A percentile compares a stretch with the other conserved stretches of the same genome.
These are phyloP conservation scores for Epinotia ramella DNA, from an alignment of 2,888 invertebrate species.

Conservation along the genomic window DNA sequence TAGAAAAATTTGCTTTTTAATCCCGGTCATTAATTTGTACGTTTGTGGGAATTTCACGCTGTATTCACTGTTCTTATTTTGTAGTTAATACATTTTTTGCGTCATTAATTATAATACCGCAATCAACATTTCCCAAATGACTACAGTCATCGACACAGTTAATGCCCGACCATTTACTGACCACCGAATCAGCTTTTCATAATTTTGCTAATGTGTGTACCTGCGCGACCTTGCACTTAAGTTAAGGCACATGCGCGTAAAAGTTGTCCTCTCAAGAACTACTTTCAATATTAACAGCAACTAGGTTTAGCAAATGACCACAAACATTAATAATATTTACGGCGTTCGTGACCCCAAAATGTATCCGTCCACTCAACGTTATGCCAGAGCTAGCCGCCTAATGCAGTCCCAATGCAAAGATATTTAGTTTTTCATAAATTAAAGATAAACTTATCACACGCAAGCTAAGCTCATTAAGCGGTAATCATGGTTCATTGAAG, in stretches of 20 bases:
- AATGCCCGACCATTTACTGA: background rate
- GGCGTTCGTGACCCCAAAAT: conserved; percentile 2
- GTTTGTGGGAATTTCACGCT: background rate
- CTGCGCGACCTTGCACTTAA: conserved; percentile 30
- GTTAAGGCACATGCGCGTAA: conserved; percentile 22
- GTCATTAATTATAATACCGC: background rate
- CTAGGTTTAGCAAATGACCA: background rate
- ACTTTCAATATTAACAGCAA: conserved; percentile 6
- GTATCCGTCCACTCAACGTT: background rate
- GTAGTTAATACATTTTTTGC: background rate
- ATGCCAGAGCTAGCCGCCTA: background rate
- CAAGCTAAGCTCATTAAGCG: conserved; percentile 10
- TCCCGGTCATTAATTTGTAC: background rate
- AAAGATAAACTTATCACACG: conserved; percentile 1
- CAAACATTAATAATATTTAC: conserved; percentile 7
- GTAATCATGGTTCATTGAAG: conserved; percentile 11
- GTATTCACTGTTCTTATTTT: background rate
- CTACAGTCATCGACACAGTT: background rate
- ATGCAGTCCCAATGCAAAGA: background rate
- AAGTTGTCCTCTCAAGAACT: conserved; percentile 33
- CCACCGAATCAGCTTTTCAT: conserved; percentile 1
- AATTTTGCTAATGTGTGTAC: conserved; percentile 16
- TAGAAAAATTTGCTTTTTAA: background rate
- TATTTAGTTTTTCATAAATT: background rate
- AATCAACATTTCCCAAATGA: conserved; percentile 13